phyloP scores from a whole-genome alignment of 2,113 vertebrate genomes.

The Protobothrops flavoviridis region DNA sequence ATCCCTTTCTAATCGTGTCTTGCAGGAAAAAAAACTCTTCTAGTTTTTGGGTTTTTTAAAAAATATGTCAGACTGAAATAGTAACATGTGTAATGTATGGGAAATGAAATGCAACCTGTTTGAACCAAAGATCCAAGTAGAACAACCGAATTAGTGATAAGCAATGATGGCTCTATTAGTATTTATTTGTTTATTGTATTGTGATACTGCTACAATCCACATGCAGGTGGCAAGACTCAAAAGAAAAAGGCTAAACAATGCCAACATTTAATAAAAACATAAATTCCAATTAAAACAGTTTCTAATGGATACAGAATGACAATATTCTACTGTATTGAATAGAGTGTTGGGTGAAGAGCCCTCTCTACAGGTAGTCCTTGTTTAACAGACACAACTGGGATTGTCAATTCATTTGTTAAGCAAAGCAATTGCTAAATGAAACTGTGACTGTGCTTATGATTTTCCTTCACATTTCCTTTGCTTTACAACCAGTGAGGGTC shows the following conservation, averaged over 20 bases:
- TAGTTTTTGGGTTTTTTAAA: neutral
- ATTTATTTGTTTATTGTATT: neutral
- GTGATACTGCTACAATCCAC: neutral
- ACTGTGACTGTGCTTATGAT: neutral
- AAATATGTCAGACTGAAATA: neutral
- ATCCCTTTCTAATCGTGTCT: neutral
- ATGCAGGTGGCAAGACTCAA: neutral
- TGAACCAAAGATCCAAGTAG: neutral
- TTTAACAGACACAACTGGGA: neutral
- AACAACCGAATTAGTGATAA: neutral
- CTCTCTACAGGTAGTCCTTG: neutral
- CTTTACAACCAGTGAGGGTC: neutral
- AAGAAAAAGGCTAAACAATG: neutral
- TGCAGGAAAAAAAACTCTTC: neutral
- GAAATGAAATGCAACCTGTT: neutral
- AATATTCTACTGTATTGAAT: neutral
- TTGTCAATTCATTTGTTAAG: neutral
- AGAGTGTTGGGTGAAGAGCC: neutral
- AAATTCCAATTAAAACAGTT: neutral
- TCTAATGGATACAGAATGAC: neutral
- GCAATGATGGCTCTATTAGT: neutral
- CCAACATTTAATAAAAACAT: neutral
- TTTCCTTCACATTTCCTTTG: neutral
- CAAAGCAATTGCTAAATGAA: neutral
- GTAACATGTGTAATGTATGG: neutral